Evolutionary conservation across 2,113 vertebrate species (phyloP), one percentile per base, ranked within the genome.

Genomic region (Hassar affinis): DNA sequence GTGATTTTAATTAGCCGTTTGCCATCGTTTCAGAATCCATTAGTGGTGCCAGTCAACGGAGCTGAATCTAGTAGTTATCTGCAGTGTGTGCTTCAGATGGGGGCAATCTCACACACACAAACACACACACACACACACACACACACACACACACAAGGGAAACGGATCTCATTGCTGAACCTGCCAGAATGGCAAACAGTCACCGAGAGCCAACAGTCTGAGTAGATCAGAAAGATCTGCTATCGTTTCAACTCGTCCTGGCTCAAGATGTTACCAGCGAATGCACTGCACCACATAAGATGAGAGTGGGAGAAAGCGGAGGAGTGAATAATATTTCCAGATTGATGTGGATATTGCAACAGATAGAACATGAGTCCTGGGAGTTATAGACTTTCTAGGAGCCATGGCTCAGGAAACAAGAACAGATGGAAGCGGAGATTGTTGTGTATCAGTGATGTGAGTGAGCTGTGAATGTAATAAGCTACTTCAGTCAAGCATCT

Each of bases 21-120:
- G 72, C 75, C n/a, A 52, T 84, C 72, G 57, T 79, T 84, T 84
- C 83, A 79, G 54, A 30, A 59, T 84, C 49, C 66, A 84, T 84
- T 84, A 84, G 64, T 4, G 27, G 64, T 45, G 52, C 56, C 79
- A 66, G 56, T 56, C 12, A 22, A 68, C 27, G 4, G 84, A 56
- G 52, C 76, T 69, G 57, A 81, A 81, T 78, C 49, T 59, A 68
- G 33, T 45, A 77, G 84, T 85, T 85, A 85, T 61, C 79, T 45
- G 57, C 64, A 68, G n/a, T 49, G 22, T 20, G 27, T 47, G n/a
- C 15, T 59, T 54, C 38, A 56, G 75, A 78, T 12, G 10, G 82
- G n/a, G 10, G 69, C 57, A n/a, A 62, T 64, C 56, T 52, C 71
- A 49, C 22, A 12, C 42, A 10, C 69, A 47, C 69, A 30, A 45